phyloP scores from a whole-genome alignment of 2,113 vertebrate genomes.

The Equus przewalskii region DNA sequence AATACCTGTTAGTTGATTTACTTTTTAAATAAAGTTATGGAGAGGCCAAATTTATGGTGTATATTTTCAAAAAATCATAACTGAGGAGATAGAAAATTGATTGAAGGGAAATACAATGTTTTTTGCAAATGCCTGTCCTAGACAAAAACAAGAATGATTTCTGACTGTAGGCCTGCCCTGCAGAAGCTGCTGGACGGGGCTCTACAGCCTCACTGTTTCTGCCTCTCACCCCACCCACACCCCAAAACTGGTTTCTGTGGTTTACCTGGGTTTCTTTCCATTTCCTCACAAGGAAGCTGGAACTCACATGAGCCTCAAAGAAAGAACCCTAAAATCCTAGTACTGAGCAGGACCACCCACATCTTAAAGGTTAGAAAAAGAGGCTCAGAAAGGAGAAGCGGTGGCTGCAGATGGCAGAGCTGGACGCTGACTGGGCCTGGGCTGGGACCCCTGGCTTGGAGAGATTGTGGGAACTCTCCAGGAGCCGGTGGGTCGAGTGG shows the following conservation, averaged over 20 bases:
- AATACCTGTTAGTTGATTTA: background rate
- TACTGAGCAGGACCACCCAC: background rate
- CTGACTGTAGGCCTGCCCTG: background rate
- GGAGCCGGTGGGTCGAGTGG: background rate
- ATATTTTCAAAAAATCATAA: background rate
- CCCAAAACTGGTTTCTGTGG: too few species aligned
- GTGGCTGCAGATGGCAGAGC: background rate
- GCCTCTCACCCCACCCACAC: background rate
- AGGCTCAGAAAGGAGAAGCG: background rate
- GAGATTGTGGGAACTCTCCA: background rate
- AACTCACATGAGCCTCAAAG: background rate
- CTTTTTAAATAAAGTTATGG: background rate
- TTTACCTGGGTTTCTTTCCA: too few species aligned
- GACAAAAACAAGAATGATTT: background rate
- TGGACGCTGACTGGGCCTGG: too few species aligned
- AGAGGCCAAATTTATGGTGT: background rate
- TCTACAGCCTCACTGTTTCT: too few species aligned
- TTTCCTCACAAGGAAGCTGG: background rate
- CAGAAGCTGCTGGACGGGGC: background rate
- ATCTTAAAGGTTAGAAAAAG: background rate
- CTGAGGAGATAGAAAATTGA: background rate
- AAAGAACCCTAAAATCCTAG: background rate
- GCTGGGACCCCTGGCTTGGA: background rate
- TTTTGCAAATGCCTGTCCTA: background rate
- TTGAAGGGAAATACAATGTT: background rate